Evolutionary conservation across 1,140 invertebrate genomes (phyloP).

Genomic region (Caenorhabditis brenneri): DNA sequence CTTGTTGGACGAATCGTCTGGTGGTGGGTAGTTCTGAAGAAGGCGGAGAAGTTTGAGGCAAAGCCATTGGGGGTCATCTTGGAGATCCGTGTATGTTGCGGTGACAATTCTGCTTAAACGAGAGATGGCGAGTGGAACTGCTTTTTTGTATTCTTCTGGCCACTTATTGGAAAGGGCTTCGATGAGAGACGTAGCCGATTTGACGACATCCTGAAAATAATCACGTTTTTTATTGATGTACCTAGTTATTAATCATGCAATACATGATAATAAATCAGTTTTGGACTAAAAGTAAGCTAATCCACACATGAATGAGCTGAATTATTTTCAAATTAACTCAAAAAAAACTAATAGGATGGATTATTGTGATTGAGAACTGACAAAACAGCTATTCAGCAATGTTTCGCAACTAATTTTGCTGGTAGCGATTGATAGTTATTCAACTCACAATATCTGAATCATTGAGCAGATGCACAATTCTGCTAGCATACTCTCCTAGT

Average conservation of each 20-base stretch:
- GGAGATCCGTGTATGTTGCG: slow-evolving; percentile 69
- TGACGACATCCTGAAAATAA: slow-evolving; percentile 79
- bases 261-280: too few species aligned
- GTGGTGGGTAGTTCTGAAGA: slow-evolving; percentile 96
- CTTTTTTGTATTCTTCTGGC: slow-evolving; percentile 98
- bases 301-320: too few species aligned
- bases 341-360: too few species aligned
- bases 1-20: slow-evolving; percentile 74
- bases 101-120: slow-evolving; percentile 81
- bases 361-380: too few species aligned
- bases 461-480: slow-evolving; percentile 97
- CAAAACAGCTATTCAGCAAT: too few species aligned
- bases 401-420: too few species aligned
- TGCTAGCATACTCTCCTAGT: slow-evolving; percentile 95
- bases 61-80: slow-evolving; percentile 99
- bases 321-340: too few species aligned
- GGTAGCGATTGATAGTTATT: too few species aligned
- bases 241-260: background rate
- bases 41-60: slow-evolving; percentile 95
- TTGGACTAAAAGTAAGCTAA: too few species aligned
- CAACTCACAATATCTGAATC: slow-evolving; percentile 88
- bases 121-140: slow-evolving; percentile 95
- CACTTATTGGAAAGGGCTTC: slow-evolving; percentile 97
- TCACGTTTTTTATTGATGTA: too few species aligned
- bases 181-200: slow-evolving; percentile 94